phyloP scores from a whole-genome alignment of 2,888 invertebrate genomes.

The Rhamphomyia laevipes region DNA sequence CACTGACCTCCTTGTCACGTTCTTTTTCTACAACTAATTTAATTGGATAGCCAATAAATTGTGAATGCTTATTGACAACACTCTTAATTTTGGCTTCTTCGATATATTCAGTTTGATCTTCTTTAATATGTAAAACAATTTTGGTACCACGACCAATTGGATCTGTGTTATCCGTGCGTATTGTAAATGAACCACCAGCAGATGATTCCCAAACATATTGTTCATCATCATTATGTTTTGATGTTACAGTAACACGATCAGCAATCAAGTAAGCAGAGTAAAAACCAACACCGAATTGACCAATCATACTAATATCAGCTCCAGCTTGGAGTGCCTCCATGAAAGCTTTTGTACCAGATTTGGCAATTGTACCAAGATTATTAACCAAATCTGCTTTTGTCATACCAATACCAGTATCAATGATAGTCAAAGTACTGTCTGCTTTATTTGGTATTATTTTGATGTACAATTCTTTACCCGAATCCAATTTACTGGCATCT shows the following conservation, averaged over 20 bases:
- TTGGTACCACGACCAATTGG: conserved; percentile 89
- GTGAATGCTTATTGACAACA: conserved; percentile 96
- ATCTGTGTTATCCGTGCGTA: conserved; percentile 63
- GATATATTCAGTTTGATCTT: conserved; percentile 88
- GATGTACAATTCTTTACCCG: conserved; percentile 88
- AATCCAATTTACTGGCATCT: conserved; percentile 85
- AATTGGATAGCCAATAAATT: conserved; percentile 98
- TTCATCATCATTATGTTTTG: conserved; percentile 97
- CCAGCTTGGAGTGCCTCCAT: conserved; percentile 99
- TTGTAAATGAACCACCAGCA: conserved; percentile 96
- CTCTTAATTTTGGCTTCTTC: conserved; percentile 94
- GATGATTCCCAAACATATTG: conserved; percentile 97
- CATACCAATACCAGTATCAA: conserved; percentile 97
- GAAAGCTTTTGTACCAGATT: conserved; percentile 99
- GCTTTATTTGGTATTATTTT: conserved; percentile 94
- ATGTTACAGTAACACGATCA: conserved; percentile 84
- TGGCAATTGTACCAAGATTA: conserved; percentile 97
- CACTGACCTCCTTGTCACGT: conserved; percentile 90
- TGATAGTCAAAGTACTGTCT: conserved; percentile 88
- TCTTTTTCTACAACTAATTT: conserved; percentile 92
- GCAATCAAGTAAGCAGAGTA: conserved; percentile 97
- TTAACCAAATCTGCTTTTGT: conserved; percentile 98
- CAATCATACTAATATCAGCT: conserved; percentile 99
- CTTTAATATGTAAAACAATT: conserved; percentile 88
- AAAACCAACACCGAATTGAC: conserved; percentile 99